These are phyloP conservation scores for Halisarca cf. caerulea DNA, from an alignment of 37 sponge, comb jelly and placozoan genomes.

Conservation along the genomic window DNA sequence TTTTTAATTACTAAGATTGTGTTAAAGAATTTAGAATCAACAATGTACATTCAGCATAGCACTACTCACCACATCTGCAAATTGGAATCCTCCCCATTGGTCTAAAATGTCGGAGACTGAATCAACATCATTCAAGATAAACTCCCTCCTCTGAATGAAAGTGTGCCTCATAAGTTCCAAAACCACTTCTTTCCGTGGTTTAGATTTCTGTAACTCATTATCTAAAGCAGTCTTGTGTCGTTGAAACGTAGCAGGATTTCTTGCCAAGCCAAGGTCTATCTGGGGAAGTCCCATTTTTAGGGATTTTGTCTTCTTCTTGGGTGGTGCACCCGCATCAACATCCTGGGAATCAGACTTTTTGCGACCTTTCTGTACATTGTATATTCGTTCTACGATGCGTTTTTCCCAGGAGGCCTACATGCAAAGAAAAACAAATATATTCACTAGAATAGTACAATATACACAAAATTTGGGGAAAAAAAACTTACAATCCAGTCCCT, in stretches of 20 bases:
- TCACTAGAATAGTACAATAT: too few species aligned
- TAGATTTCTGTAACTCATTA: conserved; percentile 21
- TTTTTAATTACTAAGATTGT: too few species aligned
- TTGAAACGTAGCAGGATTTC: neutral
- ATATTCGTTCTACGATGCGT: conserved; percentile 26
- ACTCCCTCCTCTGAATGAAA: neutral
- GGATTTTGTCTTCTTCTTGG: neutral
- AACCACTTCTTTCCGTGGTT: conserved; percentile 28
- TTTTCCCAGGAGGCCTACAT: conserved; percentile 20
- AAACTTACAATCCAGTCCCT: conserved; percentile 40
- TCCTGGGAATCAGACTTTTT: neutral
- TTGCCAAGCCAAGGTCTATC: neutral
- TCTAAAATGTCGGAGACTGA: conserved; percentile 9
- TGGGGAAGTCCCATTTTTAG: neutral
- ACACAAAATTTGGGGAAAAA: too few species aligned
- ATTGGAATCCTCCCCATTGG: conserved; percentile 4
- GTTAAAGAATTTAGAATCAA: too few species aligned
- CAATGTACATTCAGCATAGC: too few species aligned
- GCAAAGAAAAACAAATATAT: too few species aligned
- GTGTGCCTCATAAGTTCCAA: conserved; percentile 41
- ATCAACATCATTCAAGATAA: conserved; percentile 11
- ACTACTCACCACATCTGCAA: conserved; percentile 30
- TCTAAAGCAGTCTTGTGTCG: conserved; percentile 16
- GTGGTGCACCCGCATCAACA: neutral
- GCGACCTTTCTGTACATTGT: neutral